Percentiles rank a stretch among this genome's conserved stretches.
Evolutionary conservation across 2,888 invertebrate species (phyloP).

Genomic region (Priocnemis perturbator): DNA sequence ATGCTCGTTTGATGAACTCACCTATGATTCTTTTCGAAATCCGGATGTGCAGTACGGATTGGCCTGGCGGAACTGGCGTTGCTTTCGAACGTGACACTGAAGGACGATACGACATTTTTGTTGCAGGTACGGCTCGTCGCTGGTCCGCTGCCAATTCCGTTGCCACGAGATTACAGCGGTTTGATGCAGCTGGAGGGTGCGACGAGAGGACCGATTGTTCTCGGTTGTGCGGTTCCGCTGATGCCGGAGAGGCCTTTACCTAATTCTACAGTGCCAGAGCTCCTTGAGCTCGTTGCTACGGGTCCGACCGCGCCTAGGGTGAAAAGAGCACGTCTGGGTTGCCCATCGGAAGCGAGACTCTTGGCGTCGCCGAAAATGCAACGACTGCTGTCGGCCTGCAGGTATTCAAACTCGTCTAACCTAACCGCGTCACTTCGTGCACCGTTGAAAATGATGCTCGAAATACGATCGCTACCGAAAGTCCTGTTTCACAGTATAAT

Average conservation of each 20-base stretch:
- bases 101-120: too few relatives aligned
- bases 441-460: neutral
- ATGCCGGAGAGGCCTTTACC: conserved; percentile 69
- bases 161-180: conserved; percentile 75
- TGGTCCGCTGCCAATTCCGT: conserved; percentile 71
- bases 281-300: conserved; percentile 70
- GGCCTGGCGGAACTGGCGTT: too few relatives aligned
- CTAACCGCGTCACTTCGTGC: neutral
- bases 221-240: conserved; percentile 75
- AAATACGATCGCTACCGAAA: neutral
- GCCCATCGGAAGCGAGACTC: conserved; percentile 73
- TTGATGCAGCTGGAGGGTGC: conserved; percentile 73
- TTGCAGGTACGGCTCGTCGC: conserved; percentile 75
- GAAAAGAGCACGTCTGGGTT: conserved; percentile 68
- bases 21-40: too few relatives aligned
- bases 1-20: too few relatives aligned
- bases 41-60: too few relatives aligned
- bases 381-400: conserved; percentile 74
- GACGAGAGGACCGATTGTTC: conserved; percentile 73
- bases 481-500: neutral
- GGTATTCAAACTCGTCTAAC: conserved; percentile 55
- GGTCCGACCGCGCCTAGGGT: conserved; percentile 71
- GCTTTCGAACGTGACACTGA: too few relatives aligned
- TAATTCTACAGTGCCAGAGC: conserved; percentile 67
- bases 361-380: conserved; percentile 75